Evolutionary conservation across 2,797 vertebrate genomes (phyloP).

Genomic region (Potorous gilbertii): DNA sequence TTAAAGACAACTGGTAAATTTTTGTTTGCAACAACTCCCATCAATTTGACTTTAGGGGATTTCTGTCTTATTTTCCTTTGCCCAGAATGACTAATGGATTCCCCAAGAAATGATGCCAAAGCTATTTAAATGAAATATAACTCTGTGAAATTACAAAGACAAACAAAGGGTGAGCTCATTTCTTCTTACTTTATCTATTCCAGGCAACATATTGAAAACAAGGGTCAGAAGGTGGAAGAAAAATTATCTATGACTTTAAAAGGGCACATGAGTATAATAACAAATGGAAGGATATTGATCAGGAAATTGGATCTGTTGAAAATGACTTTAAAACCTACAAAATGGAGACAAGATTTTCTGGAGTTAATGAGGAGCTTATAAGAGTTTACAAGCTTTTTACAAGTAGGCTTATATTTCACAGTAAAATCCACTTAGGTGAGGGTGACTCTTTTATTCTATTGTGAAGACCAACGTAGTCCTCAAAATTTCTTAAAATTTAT

Average conservation of each 20-base stretch:
- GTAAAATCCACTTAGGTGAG: slow-evolving; percentile 31
- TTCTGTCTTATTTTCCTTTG: slow-evolving; percentile 63
- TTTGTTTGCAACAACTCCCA: slow-evolving; percentile 67
- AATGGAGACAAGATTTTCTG: slow-evolving; percentile 59
- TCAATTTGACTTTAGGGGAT: slow-evolving; percentile 70
- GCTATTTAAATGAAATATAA: slow-evolving; percentile 73
- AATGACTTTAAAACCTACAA: slow-evolving; percentile 55
- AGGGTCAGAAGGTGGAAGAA: slow-evolving; percentile 54
- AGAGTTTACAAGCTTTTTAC: slow-evolving; percentile 64
- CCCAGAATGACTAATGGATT: slow-evolving; percentile 72
- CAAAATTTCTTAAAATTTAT: slow-evolving; percentile 1
- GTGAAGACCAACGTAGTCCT: neutral
- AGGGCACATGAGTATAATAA: slow-evolving; percentile 29
- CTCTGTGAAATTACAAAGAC: slow-evolving; percentile 57
- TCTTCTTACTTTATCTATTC: slow-evolving; percentile 66
- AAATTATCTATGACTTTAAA: slow-evolving; percentile 62
- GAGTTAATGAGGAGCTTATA: slow-evolving; percentile 65
- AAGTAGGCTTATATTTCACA: slow-evolving; percentile 57
- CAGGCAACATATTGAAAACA: slow-evolving; percentile 53
- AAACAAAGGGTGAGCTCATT: slow-evolving; percentile 72
- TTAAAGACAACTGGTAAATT: slow-evolving; percentile 65
- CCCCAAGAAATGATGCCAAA: slow-evolving; percentile 72
- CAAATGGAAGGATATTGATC: slow-evolving; percentile 66
- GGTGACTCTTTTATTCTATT: neutral
- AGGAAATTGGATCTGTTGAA: slow-evolving; percentile 66